These are phyloP conservation scores for Propsilocerus akamusi DNA, from an alignment of 1,140 invertebrate species.

Conservation along the genomic window DNA sequence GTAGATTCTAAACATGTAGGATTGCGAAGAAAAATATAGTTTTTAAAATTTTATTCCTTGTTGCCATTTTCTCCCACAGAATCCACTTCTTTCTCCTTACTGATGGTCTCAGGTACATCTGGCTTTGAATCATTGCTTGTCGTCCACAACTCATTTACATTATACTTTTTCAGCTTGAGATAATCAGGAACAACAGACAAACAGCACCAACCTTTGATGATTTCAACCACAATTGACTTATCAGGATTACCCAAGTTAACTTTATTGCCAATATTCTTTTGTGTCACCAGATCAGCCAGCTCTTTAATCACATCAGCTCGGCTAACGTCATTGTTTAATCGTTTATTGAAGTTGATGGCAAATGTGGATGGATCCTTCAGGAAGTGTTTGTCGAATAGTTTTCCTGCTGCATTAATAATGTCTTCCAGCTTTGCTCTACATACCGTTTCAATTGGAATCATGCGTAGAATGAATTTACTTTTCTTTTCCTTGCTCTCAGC, in stretches of 20 bases:
- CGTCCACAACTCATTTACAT: slow-evolving; percentile 28
- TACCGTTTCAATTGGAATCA: slow-evolving; percentile 61
- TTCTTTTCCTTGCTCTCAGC: slow-evolving; percentile 41
- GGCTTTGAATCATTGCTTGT: no score
- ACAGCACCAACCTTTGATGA: slow-evolving; percentile 46
- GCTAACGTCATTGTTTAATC: slow-evolving; percentile 55
- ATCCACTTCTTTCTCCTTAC: no score
- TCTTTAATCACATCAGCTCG: slow-evolving; percentile 48
- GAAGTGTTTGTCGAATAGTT: slow-evolving; percentile 56
- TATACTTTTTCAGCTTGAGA: slow-evolving; percentile 46
- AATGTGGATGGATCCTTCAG: slow-evolving; percentile 48
- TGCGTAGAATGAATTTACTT: slow-evolving; percentile 50
- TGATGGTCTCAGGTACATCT: no score
- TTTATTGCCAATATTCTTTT: slow-evolving; percentile 48
- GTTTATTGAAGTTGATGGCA: slow-evolving; percentile 58
- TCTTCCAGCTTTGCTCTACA: slow-evolving; percentile 60
- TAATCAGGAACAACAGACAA: slow-evolving; percentile 46
- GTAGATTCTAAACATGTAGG: no score
- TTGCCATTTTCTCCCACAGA: no score
- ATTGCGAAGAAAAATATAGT: no score
- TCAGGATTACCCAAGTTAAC: slow-evolving; percentile 58
- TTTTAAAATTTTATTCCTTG: no score
- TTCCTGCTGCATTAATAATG: slow-evolving; percentile 42
- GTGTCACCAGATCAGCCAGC: slow-evolving; percentile 43
- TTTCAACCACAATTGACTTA: slow-evolving; percentile 57